Base-by-base conservation (phyloP, 2,888 invertebrate genomes). In the Hydraecia micacea region DNA sequence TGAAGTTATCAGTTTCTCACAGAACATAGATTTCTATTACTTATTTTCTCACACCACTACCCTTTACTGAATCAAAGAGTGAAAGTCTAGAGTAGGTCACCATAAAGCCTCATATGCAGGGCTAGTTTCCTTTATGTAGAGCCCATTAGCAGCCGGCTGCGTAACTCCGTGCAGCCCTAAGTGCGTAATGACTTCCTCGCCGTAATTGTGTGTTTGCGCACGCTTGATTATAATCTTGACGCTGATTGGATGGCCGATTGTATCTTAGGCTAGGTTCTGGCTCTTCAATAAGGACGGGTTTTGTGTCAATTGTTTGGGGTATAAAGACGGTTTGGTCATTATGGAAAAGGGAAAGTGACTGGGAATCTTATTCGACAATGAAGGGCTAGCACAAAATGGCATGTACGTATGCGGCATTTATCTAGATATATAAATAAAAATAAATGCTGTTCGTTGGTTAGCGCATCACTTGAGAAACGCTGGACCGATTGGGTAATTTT, bases 101-200 rank as follows among this genome's bases (percentile, higher is more conserved):
- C 74, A 60, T 58, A 39, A 32, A 63, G 32, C 49, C 21, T 18
- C 55, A 71, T 32, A 77, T 36, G 36, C 36, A 25, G 39, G 46
- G 49, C 60, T 55, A 70, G 75, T 25, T 75, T 67, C 55, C 21
- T 70, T 67, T 63, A 79, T n/a, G 67, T 70, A 73, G 70, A 36
- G 46, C 67, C 75, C 80, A 85, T 87, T 85, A 85, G 74, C 49
- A 65, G 39, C 42, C 70, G 39, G 60, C 36, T 73, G 55, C 55
- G 84, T 71, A 80, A 21, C 66, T 62, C 87, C 63, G 52, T 60
- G 75, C 87, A 70, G 55, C 55, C 73, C 67, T 75, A 71, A 75
- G 87, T 72, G 85, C 87, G 87, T 85, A 87, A 85, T 87, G 85
- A 87, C 80, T 85, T 87, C 87, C 85, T 71, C 49, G 25, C 60